Evolutionary conservation across 2,113 vertebrate species (phyloP).

Genomic region (Silurus asotus): DNA sequence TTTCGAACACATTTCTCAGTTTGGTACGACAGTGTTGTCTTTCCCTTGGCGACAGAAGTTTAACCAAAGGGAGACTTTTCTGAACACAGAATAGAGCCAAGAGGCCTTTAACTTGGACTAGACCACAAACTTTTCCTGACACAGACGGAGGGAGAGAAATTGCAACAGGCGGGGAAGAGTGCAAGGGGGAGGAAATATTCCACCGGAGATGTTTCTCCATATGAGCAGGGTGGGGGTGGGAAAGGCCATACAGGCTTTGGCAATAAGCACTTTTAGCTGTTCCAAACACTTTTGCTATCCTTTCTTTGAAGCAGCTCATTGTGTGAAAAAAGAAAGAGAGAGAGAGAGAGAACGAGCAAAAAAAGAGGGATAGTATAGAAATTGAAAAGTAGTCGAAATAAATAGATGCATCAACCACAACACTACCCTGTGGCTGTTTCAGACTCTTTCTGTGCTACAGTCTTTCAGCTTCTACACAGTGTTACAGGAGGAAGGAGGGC

Average conservation of each 20-base stretch:
- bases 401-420: background rate
- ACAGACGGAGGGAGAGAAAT: background rate
- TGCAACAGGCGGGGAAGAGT: background rate
- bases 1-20: background rate
- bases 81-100: background rate
- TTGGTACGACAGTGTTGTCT: background rate
- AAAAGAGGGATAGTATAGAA: background rate
- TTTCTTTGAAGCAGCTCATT: background rate
- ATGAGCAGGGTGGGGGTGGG: conserved; percentile 11
- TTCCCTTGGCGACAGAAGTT: conserved; percentile 32
- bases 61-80: conserved; percentile 16
- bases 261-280: conserved; percentile 65
- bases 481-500: background rate
- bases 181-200: background rate
- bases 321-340: background rate
- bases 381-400: background rate
- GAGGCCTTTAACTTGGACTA: conserved; percentile 33
- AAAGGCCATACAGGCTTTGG: conserved; percentile 39
- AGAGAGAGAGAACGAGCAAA: background rate
- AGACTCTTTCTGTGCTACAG: background rate
- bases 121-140: conserved; percentile 14
- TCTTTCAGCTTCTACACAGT: background rate
- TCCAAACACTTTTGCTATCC: conserved; percentile 27
- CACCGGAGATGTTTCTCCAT: background rate
- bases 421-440: background rate